Base-by-base conservation (phyloP, 35 echinoderm and acorn worm genomes). In the Heliocidaris tuberculata region DNA sequence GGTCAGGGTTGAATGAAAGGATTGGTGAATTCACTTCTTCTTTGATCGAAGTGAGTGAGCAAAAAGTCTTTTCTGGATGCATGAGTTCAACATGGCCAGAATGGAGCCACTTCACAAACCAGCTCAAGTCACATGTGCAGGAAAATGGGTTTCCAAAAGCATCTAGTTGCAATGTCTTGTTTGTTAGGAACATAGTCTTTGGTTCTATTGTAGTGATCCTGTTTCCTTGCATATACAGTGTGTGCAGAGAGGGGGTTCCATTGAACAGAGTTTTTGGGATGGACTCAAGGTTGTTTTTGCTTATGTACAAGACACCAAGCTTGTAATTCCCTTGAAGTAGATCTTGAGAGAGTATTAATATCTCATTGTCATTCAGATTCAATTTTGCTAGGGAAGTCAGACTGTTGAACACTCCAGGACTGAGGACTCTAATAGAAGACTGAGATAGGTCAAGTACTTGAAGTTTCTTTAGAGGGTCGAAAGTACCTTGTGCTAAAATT, bases 61-160 rank as follows among this genome's bases (percentile, higher is more conserved):
- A 89, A 5, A 42, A 27, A 17, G 87, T 89, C 32, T 48, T 13
- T 13, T 89, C 32, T 16, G 29, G 87, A 89, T 16, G 29, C 47
- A 17, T 48, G 47, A 89, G 31, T 89, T 48, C 47, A 48, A 89
- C 24, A 27, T 89, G 31, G 87, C 31, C 87, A 17, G 87, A 47
- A 48, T 13, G 87, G 24, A 89, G 87, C 87, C 87, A 89, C 15
- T 89, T 89, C 87, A 32, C 47, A 19, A 89, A 89, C 87, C 87
- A 89, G 6, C 47, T 32, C 47, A 89, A 27, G 11, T 89, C 2
- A 19, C 87, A 89, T 15, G 87, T 89, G 31, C 87, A 89, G 87
- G 87, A 89, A 27, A 89, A 47, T 15, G 87, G 87, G 19, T 89
- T 89, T 48, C 87, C 47, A 48, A 30, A 32, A 24, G 47, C 47